Base-by-base conservation (phyloP, 2,888 invertebrate species). In the Oxycera nigricornis region DNA sequence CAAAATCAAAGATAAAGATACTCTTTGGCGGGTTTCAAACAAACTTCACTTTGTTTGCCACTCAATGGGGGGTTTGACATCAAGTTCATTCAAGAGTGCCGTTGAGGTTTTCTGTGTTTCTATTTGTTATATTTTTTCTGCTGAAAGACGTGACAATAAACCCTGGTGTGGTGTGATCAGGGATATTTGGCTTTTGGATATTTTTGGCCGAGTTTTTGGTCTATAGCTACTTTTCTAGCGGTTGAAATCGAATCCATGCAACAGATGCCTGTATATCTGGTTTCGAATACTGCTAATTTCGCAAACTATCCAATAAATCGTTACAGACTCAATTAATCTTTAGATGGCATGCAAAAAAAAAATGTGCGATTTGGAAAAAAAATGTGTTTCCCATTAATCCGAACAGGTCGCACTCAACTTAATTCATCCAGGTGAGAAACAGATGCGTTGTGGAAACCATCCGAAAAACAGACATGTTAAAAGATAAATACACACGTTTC, bases 21-120 rank as follows among this genome's bases (percentile, higher is more conserved):
- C 52, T 22, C 52, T 17, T 7, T 55, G 7, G 35, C 2, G 62
- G 26, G 20, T 62, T 31, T 62, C 62, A 3, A 35, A 28, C 22
- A 31, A 9, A 35, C 35, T 62, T 62, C 62, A 22, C 24, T 55
- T 24, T 55, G 52, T 20, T 55, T 3, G n/a, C 2, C 20, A 20
- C 52, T 20, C 52, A 2, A 22, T 55, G 17, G 28, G 30, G 20
- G 35, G 31, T 31, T n/a, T n/a, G 62, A 62, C 62, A 22, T 62
- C 35, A 35, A 62, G 62, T 62, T 62, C 62, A 62, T 62, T 62
- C 62, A 62, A n/a, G 9, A 35, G n/a, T 31, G 26, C 62, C 22
- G 55, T 55, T 24, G 24, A 55, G 46, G n/a, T 3, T 46, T 46
- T 14, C n/a, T 7, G 46, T 14, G 46, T 46, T 46, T 7, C 46